Conservation (phyloP, 2,888 invertebrate species). For the Apamea epomidion region DNA sequence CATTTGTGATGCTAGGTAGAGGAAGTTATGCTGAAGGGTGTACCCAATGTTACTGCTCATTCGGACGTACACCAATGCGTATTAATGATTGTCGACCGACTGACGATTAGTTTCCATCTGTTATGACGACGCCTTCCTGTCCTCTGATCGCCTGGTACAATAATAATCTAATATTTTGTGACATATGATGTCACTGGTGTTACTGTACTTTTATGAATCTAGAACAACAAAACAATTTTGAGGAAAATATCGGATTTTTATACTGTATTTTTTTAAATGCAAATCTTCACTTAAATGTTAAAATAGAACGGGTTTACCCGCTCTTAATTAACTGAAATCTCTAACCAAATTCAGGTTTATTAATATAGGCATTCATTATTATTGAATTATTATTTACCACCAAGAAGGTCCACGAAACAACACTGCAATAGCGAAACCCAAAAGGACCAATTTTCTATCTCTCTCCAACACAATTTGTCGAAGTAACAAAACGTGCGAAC, state of each 20-base stretch:
- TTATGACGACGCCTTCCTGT: slow-evolving; percentile 77
- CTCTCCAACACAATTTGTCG: slow-evolving; percentile 23
- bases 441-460: not conserved
- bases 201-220: not conserved
- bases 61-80: slow-evolving; percentile 85
- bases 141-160: slow-evolving; percentile 63
- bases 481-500: slow-evolving; percentile 26
- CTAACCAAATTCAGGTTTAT: no score
- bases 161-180: slow-evolving; percentile 60
- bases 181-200: slow-evolving; percentile 20
- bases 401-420: not conserved
- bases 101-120: slow-evolving; percentile 86
- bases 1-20: not conserved
- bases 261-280: not conserved
- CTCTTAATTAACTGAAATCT: no score
- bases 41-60: slow-evolving; percentile 76
- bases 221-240: not conserved
- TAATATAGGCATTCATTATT: no score
- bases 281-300: not conserved
- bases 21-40: slow-evolving; percentile 62
- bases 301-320: no score
- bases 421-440: not conserved
- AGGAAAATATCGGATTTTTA: not conserved
- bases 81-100: slow-evolving; percentile 85
- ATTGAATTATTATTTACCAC: not conserved